Evolutionary conservation across 2,888 invertebrate genomes (phyloP), one percentile per base, ranked within the genome.

Genomic region (Timema cristinae): DNA sequence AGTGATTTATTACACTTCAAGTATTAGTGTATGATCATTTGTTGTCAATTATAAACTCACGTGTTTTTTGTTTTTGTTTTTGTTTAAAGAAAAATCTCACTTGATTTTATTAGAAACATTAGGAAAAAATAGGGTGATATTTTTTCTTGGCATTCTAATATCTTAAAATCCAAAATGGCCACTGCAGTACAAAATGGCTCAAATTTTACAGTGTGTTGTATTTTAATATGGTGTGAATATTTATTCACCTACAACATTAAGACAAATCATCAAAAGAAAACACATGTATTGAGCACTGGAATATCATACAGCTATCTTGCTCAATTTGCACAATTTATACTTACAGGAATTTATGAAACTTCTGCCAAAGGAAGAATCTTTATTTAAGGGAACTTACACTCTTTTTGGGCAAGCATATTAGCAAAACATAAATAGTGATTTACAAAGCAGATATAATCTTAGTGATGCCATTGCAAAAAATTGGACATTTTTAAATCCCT

Each of bases 211-310:
- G 54, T 54, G 13, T 54, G 54, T 15, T 54, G 54, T 15, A 13
- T 54, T 54, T 54, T 54, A 15, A 54, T 54, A 54, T 0, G 54
- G 54, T 54, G 54, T 54, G 13, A 54, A 54, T 54, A 54, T 54
- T 54, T 56, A 56, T 6, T 56, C 56, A 56, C 56, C 56, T 56
- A 11, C 56, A 56, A 56, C 56, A 56, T 5, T 56, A 56, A 56
- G 4, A 56, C 7, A 56, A 8, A 6, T 56, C 11, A 8, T 56
- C 9, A 11, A 56, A 15, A 16, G 56, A 56, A 56, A 56, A 56
- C n/a, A 6, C 56, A 13, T 11, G 13, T 56, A 56, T 56, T 16
- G 13, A 56, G 11, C 56, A 15, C 7, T 56, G 5, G 56, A 56
- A 56, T 7, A 5, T 11, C 5, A 56, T 56, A 56, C 56, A 8